phyloP scores from a whole-genome alignment of 2,797 vertebrate genomes.

The Bradypus variegatus region DNA sequence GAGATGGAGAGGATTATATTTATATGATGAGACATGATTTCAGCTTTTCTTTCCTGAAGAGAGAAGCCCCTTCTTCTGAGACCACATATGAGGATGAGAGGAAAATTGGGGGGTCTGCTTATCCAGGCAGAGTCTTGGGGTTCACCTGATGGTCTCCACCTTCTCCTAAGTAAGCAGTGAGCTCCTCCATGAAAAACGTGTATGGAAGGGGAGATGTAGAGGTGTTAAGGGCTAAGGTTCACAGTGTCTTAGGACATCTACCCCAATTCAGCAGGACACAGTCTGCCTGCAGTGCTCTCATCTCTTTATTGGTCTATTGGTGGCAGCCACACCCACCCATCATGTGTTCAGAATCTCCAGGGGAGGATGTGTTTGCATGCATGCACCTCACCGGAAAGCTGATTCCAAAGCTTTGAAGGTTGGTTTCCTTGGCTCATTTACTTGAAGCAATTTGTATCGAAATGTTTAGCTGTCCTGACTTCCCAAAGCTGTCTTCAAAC shows the following conservation, averaged over 20 bases:
- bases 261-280: neutral
- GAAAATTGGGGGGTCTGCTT: neutral
- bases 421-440: neutral
- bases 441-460: neutral
- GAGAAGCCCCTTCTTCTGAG: neutral
- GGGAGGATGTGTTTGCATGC: neutral
- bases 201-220: neutral
- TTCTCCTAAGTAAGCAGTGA: neutral
- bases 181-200: rapidly evolving
- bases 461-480: neutral
- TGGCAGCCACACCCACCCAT: neutral
- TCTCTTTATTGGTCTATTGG: neutral
- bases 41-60: neutral
- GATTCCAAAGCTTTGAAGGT: neutral
- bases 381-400: neutral
- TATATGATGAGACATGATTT: neutral
- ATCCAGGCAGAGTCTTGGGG: neutral
- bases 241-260: neutral
- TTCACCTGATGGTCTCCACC: neutral
- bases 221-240: neutral
- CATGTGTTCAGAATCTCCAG: neutral
- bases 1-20: neutral
- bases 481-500: neutral
- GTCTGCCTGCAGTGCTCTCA: neutral
- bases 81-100: neutral